Evolutionary conservation across 2,888 invertebrate species (phyloP).

Genomic region (Drosophila testacea): DNA sequence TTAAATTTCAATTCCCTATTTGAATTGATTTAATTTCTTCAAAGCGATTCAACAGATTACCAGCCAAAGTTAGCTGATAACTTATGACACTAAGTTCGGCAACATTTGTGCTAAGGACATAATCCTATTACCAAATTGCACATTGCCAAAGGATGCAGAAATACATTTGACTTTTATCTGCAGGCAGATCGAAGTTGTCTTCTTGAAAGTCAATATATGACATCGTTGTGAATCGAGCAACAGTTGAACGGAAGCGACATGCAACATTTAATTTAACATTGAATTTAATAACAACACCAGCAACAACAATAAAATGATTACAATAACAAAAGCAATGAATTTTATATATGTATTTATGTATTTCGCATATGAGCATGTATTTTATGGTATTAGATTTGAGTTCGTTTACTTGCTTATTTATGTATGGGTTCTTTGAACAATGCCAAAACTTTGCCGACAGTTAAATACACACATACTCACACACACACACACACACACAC

Average conservation of each 20-base stretch:
- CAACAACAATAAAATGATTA: conserved; percentile 1
- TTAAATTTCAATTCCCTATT: conserved; percentile 18
- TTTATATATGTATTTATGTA: background rate
- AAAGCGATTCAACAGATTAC: conserved; percentile 32
- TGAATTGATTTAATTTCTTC: conserved; percentile 35
- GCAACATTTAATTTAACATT: conserved; percentile 19
- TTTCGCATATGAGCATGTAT: conserved; percentile 7
- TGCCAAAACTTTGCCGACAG: conserved; percentile 68
- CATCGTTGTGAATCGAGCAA: conserved; percentile 20
- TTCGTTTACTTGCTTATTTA: conserved; percentile 49
- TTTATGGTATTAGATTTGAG: conserved; percentile 11
- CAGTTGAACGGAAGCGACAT: conserved; percentile 7
- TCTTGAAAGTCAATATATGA: conserved; percentile 18
- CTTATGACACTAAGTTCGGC: conserved; percentile 22
- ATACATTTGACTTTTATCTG: conserved; percentile 17
- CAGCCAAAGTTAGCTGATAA: conserved; percentile 23
- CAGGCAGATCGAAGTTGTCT: background rate
- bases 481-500: conserved; percentile 1
- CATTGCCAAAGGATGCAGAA: background rate
- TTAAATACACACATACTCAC: conserved; percentile 43
- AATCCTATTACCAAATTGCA: conserved; percentile 50
- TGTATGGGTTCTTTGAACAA: conserved; percentile 56
- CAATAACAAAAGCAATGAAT: conserved; percentile 11
- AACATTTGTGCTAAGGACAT: conserved; percentile 37
- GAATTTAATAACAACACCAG: conserved; percentile 34